These are phyloP conservation scores for Dyspetes luteomarginatus DNA, from an alignment of 2,888 invertebrate species.

Conservation along the genomic window DNA sequence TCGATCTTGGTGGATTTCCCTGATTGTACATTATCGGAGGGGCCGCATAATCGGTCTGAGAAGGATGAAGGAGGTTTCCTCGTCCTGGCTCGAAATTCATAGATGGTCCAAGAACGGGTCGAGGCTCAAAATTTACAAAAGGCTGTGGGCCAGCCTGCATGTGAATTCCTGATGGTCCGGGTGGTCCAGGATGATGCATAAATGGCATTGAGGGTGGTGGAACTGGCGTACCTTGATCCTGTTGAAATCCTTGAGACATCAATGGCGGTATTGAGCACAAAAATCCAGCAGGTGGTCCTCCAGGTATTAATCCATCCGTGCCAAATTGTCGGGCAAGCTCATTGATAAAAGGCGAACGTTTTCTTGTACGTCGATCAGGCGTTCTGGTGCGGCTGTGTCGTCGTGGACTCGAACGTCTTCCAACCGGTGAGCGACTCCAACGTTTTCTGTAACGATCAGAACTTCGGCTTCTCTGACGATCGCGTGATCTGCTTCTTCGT, in stretches of 20 bases:
- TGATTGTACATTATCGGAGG: constrained; percentile 77
- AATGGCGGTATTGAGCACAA: constrained; percentile 71
- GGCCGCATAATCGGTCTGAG: constrained; percentile 72
- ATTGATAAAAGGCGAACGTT: constrained; percentile 81
- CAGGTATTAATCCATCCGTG: constrained; percentile 72
- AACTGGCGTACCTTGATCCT: constrained; percentile 57
- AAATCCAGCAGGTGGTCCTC: constrained; percentile 57
- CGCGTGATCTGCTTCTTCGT: constrained; percentile 80
- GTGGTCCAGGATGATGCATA: constrained; percentile 66
- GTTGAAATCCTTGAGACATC: constrained; percentile 48
- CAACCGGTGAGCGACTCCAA: constrained; percentile 78
- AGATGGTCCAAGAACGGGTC: constrained; percentile 67
- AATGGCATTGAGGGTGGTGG: constrained; percentile 48
- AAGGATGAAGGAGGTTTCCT: constrained; percentile 61
- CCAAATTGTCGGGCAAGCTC: constrained; percentile 80
- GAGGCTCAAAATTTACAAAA: constrained; percentile 75
- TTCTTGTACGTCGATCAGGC: constrained; percentile 75
- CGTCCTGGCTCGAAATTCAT: constrained; percentile 75
- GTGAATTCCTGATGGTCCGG: constrained; percentile 66
- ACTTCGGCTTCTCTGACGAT: constrained; percentile 76
- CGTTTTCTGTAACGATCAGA: constrained; percentile 74
- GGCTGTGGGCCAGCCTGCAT: constrained; percentile 51
- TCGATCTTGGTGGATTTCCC: constrained; percentile 67
- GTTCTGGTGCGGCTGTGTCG: constrained; percentile 77
- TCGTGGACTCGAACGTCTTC: constrained; percentile 68